Conservation (phyloP, 2,113 vertebrate species). For the Eulemur rufifrons region DNA sequence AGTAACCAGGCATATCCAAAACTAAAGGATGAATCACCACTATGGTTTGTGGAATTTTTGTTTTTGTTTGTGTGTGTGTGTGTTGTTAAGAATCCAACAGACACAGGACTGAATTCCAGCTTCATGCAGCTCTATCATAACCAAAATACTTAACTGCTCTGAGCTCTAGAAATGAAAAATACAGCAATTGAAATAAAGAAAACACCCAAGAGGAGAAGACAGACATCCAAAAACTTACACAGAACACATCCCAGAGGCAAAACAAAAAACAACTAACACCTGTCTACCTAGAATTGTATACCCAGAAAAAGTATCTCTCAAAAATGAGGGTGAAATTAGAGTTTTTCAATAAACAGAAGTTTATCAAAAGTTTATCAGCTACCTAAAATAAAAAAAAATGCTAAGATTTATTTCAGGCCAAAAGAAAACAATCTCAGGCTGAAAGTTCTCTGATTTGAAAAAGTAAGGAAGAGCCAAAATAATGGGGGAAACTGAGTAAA, state of each 20-base stretch:
- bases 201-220: not conserved
- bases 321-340: conserved; percentile 10
- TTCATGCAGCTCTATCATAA: not conserved
- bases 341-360: conserved; percentile 41
- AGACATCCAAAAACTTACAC: conserved; percentile 54
- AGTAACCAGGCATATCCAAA: not conserved
- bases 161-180: conserved; percentile 50
- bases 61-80: not conserved
- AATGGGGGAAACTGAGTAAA: not conserved
- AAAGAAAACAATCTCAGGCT: conserved; percentile 26
- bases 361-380: not conserved
- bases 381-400: not conserved
- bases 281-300: conserved; percentile 15
- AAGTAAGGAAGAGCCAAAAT: not conserved
- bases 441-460: not conserved
- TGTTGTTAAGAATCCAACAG: not conserved
- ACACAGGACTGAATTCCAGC: not conserved
- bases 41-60: not conserved
- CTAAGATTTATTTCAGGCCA: not conserved
- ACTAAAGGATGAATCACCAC: conserved; percentile 17
- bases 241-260: conserved; percentile 10
- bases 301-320: conserved; percentile 51
- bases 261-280: not conserved
- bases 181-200: not conserved
- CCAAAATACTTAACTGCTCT: not conserved